Evolutionary conservation across 2,113 vertebrate species (phyloP).

Genomic region (Neomonachus schauinslandi): DNA sequence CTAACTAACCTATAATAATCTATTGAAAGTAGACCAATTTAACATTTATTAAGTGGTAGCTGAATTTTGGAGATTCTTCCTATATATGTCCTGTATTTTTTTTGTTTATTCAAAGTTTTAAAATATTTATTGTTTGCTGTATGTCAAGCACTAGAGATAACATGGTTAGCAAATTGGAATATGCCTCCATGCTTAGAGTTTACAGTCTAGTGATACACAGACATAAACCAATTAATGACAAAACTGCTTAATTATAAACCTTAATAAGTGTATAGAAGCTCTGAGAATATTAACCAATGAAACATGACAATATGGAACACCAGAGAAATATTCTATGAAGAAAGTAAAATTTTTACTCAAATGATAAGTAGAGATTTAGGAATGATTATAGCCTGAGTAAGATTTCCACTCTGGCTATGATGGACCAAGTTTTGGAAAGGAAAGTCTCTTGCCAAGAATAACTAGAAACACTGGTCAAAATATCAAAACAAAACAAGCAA

Average conservation of each 20-base stretch:
- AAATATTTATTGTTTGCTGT: background rate
- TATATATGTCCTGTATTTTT: background rate
- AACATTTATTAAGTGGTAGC: background rate
- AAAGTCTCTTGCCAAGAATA: background rate
- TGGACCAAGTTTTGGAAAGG: background rate
- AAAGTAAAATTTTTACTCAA: background rate
- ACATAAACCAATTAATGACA: background rate
- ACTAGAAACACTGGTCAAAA: background rate
- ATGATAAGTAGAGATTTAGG: background rate
- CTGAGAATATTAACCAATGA: background rate
- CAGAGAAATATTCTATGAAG: background rate
- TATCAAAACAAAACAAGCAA: background rate
- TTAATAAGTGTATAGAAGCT: background rate
- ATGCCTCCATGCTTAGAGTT: background rate
- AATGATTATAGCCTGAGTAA: background rate
- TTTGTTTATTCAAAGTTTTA: background rate
- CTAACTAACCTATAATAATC: background rate
- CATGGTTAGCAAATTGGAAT: background rate
- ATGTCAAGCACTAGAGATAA: background rate
- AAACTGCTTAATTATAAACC: background rate
- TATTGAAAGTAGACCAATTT: background rate
- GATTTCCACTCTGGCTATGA: background rate
- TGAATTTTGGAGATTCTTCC: background rate
- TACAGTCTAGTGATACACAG: background rate
- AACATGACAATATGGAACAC: background rate